Percentiles rank a stretch among this genome's conserved stretches.
Evolutionary conservation across 2,113 vertebrate genomes (phyloP).

Genomic region (Microcebus tavaratra): DNA sequence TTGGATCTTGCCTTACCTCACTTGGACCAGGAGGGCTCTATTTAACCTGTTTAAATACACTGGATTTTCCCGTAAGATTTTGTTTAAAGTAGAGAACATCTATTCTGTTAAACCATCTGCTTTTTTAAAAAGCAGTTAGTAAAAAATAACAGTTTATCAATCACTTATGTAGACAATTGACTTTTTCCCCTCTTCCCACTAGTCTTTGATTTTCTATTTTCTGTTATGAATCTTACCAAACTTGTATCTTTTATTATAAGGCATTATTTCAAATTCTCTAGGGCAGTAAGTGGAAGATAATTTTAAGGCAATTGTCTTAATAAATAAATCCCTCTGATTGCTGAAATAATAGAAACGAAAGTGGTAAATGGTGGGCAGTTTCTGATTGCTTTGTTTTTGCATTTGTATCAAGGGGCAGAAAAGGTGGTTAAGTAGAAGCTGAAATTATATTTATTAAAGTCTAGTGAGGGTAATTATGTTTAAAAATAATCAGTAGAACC

Average conservation of each 20-base stretch:
- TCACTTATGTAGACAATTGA: neutral
- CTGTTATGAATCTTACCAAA: neutral
- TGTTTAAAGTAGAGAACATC: neutral
- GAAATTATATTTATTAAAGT: neutral
- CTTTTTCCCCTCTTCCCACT: neutral
- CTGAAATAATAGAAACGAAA: neutral
- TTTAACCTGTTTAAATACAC: neutral
- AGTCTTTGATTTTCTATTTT: neutral
- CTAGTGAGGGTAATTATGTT: neutral
- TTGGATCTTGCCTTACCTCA: neutral
- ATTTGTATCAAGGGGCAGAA: neutral
- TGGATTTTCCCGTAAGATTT: neutral
- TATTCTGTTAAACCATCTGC: neutral
- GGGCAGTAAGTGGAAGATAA: neutral
- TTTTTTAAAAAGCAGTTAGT: neutral
- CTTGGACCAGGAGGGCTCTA: neutral
- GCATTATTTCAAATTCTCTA: neutral
- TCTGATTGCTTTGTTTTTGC: neutral
- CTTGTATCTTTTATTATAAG: neutral
- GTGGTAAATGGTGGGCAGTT: neutral
- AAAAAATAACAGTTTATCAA: neutral
- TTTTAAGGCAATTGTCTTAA: neutral
- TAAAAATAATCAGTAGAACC: neutral
- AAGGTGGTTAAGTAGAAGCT: neutral
- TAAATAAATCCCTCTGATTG: neutral